Evolutionary conservation across 2,888 invertebrate species (phyloP).

Genomic region (Metacarcinus magister): DNA sequence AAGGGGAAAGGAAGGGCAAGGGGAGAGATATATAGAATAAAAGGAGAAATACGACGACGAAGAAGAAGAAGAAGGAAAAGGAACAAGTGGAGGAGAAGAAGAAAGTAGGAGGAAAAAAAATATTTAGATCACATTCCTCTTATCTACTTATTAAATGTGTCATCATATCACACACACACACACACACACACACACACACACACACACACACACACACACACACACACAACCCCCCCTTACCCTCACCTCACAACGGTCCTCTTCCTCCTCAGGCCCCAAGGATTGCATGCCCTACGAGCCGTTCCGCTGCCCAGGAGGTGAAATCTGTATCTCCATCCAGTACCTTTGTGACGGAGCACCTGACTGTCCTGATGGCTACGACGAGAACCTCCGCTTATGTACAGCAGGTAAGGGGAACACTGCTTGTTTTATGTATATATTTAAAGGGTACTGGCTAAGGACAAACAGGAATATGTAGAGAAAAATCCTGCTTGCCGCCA

Average conservation of each 20-base stretch:
- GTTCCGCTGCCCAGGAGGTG: constrained; percentile 97
- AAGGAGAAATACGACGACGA: background rate
- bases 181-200: constrained; percentile 18
- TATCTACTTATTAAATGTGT: background rate
- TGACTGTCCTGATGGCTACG: constrained; percentile 97
- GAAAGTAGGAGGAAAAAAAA: background rate
- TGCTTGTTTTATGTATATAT: too few species aligned
- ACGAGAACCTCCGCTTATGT: constrained; percentile 96
- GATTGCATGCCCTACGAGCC: constrained; percentile 88
- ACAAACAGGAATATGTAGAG: too few species aligned
- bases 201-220: background rate
- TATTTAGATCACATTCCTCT: background rate
- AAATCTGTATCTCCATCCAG: constrained; percentile 97
- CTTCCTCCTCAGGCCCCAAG: background rate
- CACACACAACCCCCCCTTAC: background rate
- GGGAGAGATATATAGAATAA: background rate
- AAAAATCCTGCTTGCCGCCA: too few species aligned
- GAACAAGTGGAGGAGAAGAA: background rate
- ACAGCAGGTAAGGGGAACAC: constrained; percentile 97
- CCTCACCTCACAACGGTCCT: background rate
- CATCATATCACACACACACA: background rate
- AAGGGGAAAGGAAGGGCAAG: background rate
- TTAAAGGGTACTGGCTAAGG: too few species aligned
- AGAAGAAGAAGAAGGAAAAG: background rate
- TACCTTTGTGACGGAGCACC: constrained; percentile 97